Conservation (phyloP, 2,797 vertebrate species). For the Lutra lutra region DNA sequence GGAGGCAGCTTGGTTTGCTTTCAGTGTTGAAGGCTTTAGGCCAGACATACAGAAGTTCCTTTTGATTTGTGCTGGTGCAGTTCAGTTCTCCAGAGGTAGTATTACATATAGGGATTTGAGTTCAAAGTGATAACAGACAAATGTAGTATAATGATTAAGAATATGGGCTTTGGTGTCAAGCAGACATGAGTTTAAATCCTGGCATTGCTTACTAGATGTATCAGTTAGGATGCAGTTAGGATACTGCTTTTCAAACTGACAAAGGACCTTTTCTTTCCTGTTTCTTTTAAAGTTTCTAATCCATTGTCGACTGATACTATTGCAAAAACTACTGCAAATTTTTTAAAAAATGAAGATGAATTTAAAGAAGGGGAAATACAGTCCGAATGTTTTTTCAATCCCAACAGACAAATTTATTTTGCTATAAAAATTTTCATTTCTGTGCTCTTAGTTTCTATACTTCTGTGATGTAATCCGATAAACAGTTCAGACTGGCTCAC, state of each 20-base stretch:
- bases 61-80: background rate
- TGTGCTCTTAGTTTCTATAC: constrained; percentile 19
- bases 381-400: background rate
- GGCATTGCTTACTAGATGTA: background rate
- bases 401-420: background rate
- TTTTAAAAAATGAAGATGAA: background rate
- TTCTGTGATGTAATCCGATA: background rate
- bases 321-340: constrained; percentile 6
- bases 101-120: background rate
- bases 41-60: background rate
- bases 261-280: background rate
- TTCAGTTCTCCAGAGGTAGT: background rate
- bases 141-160: background rate
- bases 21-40: background rate
- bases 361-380: background rate
- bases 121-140: background rate
- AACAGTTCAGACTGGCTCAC: background rate
- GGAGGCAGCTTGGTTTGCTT: background rate
- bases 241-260: background rate
- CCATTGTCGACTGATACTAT: background rate
- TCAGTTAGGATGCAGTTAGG: background rate
- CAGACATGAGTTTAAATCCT: background rate
- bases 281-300: background rate
- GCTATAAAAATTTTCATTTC: background rate
- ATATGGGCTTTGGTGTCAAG: background rate